Base-by-base conservation (phyloP, 92 coral and sea anemone genomes). In the Porites lobata region DNA sequence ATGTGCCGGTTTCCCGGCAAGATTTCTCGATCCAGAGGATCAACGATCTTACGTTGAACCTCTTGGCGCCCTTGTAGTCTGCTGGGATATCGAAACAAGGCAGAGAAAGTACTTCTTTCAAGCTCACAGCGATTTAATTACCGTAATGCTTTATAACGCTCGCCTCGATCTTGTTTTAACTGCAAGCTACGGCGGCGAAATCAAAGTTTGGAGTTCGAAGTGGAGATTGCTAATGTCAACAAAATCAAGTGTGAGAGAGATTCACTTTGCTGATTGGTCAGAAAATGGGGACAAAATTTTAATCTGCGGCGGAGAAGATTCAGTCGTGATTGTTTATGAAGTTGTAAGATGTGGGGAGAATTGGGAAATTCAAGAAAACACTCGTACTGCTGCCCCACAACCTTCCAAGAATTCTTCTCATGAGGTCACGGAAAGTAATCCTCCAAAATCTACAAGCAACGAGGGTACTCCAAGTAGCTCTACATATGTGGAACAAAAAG, bases 1-100 rank as follows among this genome's bases (percentile, higher is more conserved):
- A 38, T 95, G 98, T 69, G 96, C 98, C 9, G 98, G 98, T 13
- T 95, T 95, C 68, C 98, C 98, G 5, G 90, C 89, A 4, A 79
- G 91, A 4, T 54, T 87, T 38, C 78, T 93, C 52, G 76, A 69
- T 65, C 71, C 79, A 51, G 78, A 91, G 65, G 85, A 93, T 54
- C 50, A 68, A 9, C 76, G 86, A 9, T 81, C 88, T 13, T 95
- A 95, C 57, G 54, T 94, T 7, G 50, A 90, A 0, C 96, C 96
- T 2, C 93, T 95, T 51, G 98, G 98, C 10, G 79, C 98, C 8
- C 76, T 88, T 70, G 87, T 95, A 21, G 93, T 93, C 2, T 88
- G 93, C 84, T 95, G 98, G 98, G 96, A 95, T 38, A 79, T 95
- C 7, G 87, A 76, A 65, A 82, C 76, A n/a, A 77, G 69, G 32